Base-by-base conservation (phyloP, 53 echinoderm and acorn worm genomes). In the Luidia sarsii region DNA sequence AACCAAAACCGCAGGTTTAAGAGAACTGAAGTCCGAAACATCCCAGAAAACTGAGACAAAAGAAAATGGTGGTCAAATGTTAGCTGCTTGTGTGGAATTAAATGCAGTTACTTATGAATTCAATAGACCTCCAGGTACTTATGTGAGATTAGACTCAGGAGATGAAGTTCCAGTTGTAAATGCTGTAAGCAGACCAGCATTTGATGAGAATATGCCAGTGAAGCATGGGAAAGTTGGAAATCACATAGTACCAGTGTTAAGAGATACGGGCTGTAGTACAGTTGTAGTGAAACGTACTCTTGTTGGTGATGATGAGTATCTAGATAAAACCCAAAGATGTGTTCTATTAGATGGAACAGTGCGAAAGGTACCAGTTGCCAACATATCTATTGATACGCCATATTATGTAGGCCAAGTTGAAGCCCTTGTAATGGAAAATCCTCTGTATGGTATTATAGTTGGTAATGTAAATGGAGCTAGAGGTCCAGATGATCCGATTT, bases 271-370 rank as follows among this genome's bases (percentile, higher is more conserved):
- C 4, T 81, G 82, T 55, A 81, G 82, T 67, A 67, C 55, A 8
- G 82, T 81, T 8, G 82, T 81, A 10, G 67, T 66, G 22, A 48
- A 50, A 8, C 22, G 54, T 27, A 29, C 36, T 2, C 4, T 81
- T 10, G 67, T 81, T 3, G 38, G 20, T 25, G 67, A 38, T n/a
- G 27, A 67, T 50, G 16, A 55, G 52, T 54, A 49, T 50, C 25
- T 38, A 15, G 68, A 57, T 14, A 33, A 38, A 2, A 55, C 64
- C 10, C 82, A 81, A 38, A 36, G 50, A 22, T 81, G 82, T 67
- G 19, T 81, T 52, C 67, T 81, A 6, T 67, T 81, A 25, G 82
- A 68, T 67, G 82, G 82, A 2, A 81, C 67, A 24, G 82, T 65
- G 14, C 65, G 65, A 14, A 22, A 33, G 3, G 65, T 81, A 22